Evolutionary conservation across 2,797 vertebrate species (phyloP).

Genomic region (Enteromius unitaeniatus): DNA sequence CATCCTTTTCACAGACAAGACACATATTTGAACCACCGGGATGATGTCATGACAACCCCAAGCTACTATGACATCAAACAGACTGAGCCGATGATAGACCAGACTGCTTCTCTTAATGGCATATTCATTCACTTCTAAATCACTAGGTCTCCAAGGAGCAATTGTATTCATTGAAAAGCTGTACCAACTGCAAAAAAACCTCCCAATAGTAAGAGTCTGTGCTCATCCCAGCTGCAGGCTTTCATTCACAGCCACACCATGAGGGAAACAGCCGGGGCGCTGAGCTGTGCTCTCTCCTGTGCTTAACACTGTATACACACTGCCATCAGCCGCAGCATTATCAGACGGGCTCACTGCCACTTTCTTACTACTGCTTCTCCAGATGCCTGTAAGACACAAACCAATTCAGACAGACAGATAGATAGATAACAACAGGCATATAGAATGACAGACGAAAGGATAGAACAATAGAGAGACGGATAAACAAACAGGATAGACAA

Average conservation of each 20-base stretch:
- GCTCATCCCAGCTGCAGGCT: conserved; percentile 49
- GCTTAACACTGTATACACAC: conserved; percentile 30
- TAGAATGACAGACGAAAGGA: background rate
- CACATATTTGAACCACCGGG: background rate
- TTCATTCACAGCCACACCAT: conserved; percentile 18
- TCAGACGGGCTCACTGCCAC: conserved; percentile 9
- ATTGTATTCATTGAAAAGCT: conserved; percentile 44
- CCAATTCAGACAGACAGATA: background rate
- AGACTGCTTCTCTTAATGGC: conserved; percentile 34
- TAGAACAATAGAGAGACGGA: background rate
- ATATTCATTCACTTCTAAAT: conserved; percentile 50
- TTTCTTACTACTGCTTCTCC: conserved; percentile 11
- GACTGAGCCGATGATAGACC: conserved; percentile 27
- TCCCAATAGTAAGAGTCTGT: conserved; percentile 12
- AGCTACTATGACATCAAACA: conserved; percentile 36
- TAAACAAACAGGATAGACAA: background rate
- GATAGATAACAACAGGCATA: background rate
- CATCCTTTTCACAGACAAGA: conserved; percentile 11
- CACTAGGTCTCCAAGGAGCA: conserved; percentile 24
- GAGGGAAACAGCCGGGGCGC: conserved; percentile 14
- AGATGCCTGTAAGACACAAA: conserved; percentile 1
- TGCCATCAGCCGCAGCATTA: conserved; percentile 13
- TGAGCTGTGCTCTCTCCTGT: conserved; percentile 23
- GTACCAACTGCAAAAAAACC: background rate
- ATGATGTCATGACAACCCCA: conserved; percentile 46